phyloP scores from a whole-genome alignment of 2,888 invertebrate genomes.

The Congeria kusceri region DNA sequence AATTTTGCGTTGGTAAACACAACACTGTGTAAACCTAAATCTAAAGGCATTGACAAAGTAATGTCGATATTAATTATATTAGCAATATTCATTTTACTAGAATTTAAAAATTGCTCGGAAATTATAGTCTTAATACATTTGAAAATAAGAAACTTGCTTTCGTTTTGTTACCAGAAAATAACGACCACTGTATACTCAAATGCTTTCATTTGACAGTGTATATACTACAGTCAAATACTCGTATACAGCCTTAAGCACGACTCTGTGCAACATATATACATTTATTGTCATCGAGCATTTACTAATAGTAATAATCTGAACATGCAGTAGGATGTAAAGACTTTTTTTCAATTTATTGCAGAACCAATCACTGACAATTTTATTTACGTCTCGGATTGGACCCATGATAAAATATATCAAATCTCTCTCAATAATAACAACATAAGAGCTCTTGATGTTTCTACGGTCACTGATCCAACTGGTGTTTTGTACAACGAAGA shows the following conservation, averaged over 20 bases:
- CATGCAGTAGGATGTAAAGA: too few species aligned
- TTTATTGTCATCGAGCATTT: background rate
- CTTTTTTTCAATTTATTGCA: constrained; percentile 1
- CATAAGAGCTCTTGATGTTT: constrained; percentile 25
- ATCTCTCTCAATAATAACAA: constrained; percentile 34
- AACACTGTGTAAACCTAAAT: background rate
- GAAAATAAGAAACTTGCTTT: too few species aligned
- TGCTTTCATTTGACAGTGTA: too few species aligned
- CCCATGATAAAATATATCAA: constrained; percentile 53
- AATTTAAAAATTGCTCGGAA: too few species aligned
- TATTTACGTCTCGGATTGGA: constrained; percentile 51
- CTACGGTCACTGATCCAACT: constrained; percentile 26
- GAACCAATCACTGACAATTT: constrained; percentile 39
- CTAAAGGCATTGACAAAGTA: too few species aligned
- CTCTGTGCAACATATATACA: background rate
- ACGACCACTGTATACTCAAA: too few species aligned
- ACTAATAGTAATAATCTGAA: too few species aligned
- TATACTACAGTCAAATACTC: background rate
- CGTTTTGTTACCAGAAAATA: too few species aligned
- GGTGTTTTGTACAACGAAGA: constrained; percentile 32
- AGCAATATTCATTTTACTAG: too few species aligned
- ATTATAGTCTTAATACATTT: too few species aligned
- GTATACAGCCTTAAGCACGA: background rate
- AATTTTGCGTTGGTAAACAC: background rate
- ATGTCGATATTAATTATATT: too few species aligned